Percentiles rank a stretch among this genome's conserved stretches.
These are phyloP conservation scores for Thymelicus sylvestris DNA, from an alignment of 2,888 invertebrate species.

Conservation along the genomic window DNA sequence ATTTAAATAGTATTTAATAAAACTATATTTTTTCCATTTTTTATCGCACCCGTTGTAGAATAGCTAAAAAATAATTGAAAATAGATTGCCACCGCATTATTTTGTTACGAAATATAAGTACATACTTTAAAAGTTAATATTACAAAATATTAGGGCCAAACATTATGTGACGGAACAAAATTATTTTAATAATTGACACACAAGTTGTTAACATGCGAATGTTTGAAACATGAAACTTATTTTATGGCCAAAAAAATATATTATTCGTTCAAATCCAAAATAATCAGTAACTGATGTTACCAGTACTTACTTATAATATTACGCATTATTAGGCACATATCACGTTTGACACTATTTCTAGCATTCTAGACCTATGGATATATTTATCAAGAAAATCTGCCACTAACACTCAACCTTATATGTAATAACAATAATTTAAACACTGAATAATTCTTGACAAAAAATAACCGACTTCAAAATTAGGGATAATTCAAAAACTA, in stretches of 20 bases:
- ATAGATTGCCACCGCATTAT: neutral
- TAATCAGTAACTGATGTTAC: constrained; percentile 19
- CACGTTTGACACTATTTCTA: constrained; percentile 76
- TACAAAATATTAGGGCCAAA: constrained; percentile 12
- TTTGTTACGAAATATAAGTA: neutral
- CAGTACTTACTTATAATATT: constrained; percentile 45
- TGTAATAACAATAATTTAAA: neutral
- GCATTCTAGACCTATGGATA: constrained; percentile 66
- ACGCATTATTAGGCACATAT: constrained; percentile 78
- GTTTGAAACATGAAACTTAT: neutral
- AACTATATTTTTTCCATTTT: neutral
- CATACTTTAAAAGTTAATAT: neutral
- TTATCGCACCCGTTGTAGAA: neutral
- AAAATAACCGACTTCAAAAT: too few species aligned
- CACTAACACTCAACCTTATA: constrained; percentile 6
- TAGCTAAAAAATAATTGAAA: neutral
- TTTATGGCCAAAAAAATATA: neutral
- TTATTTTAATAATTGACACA: constrained; percentile 24
- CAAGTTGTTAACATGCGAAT: constrained; percentile 22
- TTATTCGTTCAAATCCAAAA: neutral
- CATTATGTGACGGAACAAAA: constrained; percentile 15
- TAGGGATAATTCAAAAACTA: too few species aligned
- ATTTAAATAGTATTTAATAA: too few species aligned
- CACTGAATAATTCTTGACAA: neutral
- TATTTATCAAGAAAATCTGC: constrained; percentile 16